Evolutionary conservation across 1,140 invertebrate species (phyloP).

Genomic region (Coptotermes formosanus): DNA sequence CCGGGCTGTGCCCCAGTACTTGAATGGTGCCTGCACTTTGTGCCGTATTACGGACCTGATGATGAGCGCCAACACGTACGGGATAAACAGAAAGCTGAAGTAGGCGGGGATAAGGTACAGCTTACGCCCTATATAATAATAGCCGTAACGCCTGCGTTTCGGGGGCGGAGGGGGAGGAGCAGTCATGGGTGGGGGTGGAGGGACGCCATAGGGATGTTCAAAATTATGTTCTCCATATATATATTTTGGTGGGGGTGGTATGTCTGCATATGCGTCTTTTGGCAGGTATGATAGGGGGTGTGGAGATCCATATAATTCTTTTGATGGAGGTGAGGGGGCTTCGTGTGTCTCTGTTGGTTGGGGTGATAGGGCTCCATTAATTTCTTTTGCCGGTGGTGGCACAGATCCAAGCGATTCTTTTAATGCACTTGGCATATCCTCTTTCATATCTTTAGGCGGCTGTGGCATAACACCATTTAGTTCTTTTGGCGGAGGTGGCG

Average conservation of each 20-base stretch:
- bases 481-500: not conserved
- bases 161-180: not conserved
- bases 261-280: not conserved
- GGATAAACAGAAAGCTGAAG: not conserved
- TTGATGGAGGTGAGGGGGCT: not conserved
- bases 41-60: not conserved
- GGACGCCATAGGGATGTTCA: not conserved
- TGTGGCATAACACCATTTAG: not conserved
- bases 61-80: not conserved
- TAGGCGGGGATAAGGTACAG: not conserved
- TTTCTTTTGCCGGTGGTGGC: not conserved
- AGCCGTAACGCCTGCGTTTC: not conserved
- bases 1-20: not conserved
- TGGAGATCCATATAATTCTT: not conserved
- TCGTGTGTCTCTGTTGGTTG: not conserved
- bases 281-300: not conserved
- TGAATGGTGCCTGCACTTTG: not conserved
- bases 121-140: not conserved
- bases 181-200: not conserved
- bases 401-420: not conserved
- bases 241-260: not conserved
- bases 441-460: not conserved
- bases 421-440: not conserved
- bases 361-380: not conserved
- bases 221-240: not conserved